Conservation (phyloP, 2,113 vertebrate genomes). For the Semnopithecus entellus region DNA sequence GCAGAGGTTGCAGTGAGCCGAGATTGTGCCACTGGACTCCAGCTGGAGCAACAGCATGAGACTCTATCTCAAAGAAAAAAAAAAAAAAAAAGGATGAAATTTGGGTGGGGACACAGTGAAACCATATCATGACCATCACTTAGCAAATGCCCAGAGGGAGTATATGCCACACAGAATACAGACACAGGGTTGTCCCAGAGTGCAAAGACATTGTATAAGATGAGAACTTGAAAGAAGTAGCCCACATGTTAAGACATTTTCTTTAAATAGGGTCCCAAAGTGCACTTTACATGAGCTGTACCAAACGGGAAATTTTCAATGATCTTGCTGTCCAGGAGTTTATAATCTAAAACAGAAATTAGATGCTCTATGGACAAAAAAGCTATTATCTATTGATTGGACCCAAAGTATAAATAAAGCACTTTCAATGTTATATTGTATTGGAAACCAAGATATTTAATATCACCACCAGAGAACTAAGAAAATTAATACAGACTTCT, state of each 20-base stretch:
- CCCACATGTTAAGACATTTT: neutral
- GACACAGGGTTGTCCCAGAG: neutral
- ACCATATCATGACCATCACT: neutral
- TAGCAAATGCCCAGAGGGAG: neutral
- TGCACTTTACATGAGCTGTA: neutral
- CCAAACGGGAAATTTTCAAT: neutral
- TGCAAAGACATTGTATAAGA: neutral
- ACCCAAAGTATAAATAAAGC: neutral
- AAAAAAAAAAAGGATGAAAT: no score
- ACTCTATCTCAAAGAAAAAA: no score
- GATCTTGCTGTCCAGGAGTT: neutral
- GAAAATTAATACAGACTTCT: neutral
- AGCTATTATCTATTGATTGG: neutral
- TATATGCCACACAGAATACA: neutral
- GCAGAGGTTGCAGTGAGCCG: no score
- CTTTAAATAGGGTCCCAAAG: neutral
- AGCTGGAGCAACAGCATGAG: no score
- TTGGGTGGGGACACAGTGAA: no score
- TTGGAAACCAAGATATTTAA: slow-evolving; percentile 33
- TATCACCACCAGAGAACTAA: neutral
- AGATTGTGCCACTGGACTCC: no score
- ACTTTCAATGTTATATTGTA: neutral
- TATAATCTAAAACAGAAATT: slow-evolving; percentile 9
- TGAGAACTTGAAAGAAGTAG: neutral
- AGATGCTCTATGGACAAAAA: neutral